Base-by-base conservation (phyloP, 2,797 vertebrate species). In the Tragopan temminckii region DNA sequence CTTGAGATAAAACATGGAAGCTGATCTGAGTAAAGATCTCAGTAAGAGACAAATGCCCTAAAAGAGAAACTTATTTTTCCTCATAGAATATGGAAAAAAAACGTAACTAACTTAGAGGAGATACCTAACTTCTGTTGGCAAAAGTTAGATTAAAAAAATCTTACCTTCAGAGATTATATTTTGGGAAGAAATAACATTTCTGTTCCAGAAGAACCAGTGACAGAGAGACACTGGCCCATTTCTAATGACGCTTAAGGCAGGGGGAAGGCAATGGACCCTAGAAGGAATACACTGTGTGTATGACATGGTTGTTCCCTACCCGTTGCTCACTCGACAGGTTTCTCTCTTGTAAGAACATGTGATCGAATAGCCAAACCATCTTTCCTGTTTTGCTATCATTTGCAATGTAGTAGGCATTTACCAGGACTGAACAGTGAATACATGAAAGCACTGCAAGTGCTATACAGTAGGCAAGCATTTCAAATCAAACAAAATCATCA, bases 291-390 rank as follows among this genome's bases (percentile, higher is more conserved):
- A 61, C 25, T 27, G 14, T 19, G 5, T 11, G 6, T 21, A 58
- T 0, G 1, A 19, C 12, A 33, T 4, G 5, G 12, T 25, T 63
- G 12, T 18, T 89, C 29, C 29, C 27, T n/a, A 55, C 11, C 25
- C 13, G 46, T 40, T 80, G 20, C 40, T 78, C 48, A 74, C 27
- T 90, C 77, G 31, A 20, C 48, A 46, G 16, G 36, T 82, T 70
- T 80, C 57, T 82, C 48, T 91, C 48, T 40, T 20, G 46, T 77
- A 52, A 59, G 46, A 43, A 89, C 69, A 94, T 90, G 58, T 82
- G 62, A 90, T 62, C 43, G 90, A 90, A 92, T 27, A 90, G 14
- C 36, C 58, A 80, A 90, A 57, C 27, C 1, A 0, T 19, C 24
- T 48, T 79, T 80, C 68, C 59, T 67, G 31, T 52, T 81, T 87